Evolutionary conservation across 2,113 vertebrate genomes (phyloP).

Genomic region (Thamnophis sirtalis): DNA sequence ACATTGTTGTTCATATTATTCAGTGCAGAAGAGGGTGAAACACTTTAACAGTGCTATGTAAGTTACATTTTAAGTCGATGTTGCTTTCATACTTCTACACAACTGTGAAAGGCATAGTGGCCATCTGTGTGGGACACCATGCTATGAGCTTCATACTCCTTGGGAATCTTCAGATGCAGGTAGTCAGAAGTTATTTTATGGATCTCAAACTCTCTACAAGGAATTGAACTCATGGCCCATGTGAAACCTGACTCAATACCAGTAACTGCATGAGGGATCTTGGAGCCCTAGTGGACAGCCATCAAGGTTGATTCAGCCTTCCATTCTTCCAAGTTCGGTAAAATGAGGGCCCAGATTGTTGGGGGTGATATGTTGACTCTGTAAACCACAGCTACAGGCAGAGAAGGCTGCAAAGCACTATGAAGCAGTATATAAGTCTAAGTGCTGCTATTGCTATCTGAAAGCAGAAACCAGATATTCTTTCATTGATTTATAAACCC

Average conservation of each 20-base stretch:
- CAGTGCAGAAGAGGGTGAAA: not conserved
- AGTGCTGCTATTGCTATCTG: not conserved
- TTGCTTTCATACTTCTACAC: not conserved
- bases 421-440: not conserved
- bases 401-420: not conserved
- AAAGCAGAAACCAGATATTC: not conserved
- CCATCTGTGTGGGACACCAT: not conserved
- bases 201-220: not conserved
- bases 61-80: not conserved
- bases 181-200: not conserved
- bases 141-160: not conserved
- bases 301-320: not conserved
- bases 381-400: not conserved
- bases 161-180: not conserved
- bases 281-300: not conserved
- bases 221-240: not conserved
- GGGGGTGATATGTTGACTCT: not conserved
- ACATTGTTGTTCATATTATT: not conserved
- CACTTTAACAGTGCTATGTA: not conserved
- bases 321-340: not conserved
- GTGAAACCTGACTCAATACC: not conserved
- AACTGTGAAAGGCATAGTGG: not conserved
- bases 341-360: not conserved
- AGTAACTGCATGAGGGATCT: not conserved
- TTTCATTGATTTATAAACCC: not conserved